A percentile compares a stretch with the other conserved stretches of the same genome.
Conservation (phyloP, 2,888 invertebrate genomes). For the Dinocampus coccinellae region DNA sequence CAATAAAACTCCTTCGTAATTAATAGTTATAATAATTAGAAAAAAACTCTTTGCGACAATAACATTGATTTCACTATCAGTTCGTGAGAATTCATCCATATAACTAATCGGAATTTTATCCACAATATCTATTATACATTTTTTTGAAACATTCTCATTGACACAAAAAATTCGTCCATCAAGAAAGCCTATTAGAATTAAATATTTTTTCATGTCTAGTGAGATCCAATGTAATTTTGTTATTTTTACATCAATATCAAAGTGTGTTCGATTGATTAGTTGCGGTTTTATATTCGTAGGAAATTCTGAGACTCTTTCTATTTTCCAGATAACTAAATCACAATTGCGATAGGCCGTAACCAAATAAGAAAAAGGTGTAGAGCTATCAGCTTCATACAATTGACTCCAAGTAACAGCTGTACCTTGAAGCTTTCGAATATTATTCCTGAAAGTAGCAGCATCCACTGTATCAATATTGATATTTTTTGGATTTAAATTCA, state of each 20-base stretch:
- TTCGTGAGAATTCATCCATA: conserved; percentile 45
- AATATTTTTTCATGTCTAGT: conserved; percentile 42
- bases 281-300: conserved; percentile 31
- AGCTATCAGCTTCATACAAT: conserved; percentile 38
- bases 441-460: conserved; percentile 38
- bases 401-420: conserved; percentile 61
- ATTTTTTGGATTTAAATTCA: conserved; percentile 26
- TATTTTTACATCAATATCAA: conserved; percentile 48
- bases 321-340: conserved; percentile 59
- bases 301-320: conserved; percentile 47
- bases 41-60: conserved; percentile 53
- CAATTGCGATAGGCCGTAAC: conserved; percentile 55
- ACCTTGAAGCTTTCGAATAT: conserved; percentile 51
- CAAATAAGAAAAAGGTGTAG: conserved; percentile 55
- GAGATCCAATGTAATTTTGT: conserved; percentile 54
- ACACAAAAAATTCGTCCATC: conserved; percentile 57
- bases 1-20: conserved; percentile 47
- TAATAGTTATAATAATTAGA: conserved; percentile 50
- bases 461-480: conserved; percentile 7
- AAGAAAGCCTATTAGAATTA: conserved; percentile 57
- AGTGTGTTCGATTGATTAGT: conserved; percentile 44
- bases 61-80: conserved; percentile 44
- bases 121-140: conserved; percentile 52
- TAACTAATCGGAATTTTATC: conserved; percentile 47
- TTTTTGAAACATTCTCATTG: conserved; percentile 33